Evolutionary conservation across 2,797 vertebrate genomes (phyloP), one percentile per base, ranked within the genome.

Genomic region (Austrolebias charrua): DNA sequence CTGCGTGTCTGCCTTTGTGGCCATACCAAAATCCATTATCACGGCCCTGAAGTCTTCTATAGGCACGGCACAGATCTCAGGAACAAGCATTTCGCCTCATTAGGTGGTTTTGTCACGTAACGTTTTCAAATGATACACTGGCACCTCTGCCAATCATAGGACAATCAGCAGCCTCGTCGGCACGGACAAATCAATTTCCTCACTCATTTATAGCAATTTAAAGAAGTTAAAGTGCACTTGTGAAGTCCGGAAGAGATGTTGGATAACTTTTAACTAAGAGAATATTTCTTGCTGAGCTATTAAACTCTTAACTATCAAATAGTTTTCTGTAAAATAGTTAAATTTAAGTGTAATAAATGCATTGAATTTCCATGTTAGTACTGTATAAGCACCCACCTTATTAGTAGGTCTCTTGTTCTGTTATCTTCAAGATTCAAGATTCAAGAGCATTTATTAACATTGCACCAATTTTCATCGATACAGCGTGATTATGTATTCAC

Each of bases 241-340:
- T 4, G 31, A 48, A 35, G 52, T 63, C 60, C 1, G n/a, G 44
- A 66, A 58, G 45, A 63, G 14, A 59, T 73, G 31, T 5, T 33
- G 60, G 19, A 63, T 55, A 59, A 60, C 8, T 55, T 45, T 45
- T 18, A 18, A 18, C n/a, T 18, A 46, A 46, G 44, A 46, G 12
- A 11, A 11, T 40, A 10, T 40, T 40, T 40, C 10, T 40, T 40
- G 10, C 38, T 40, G 38, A 12, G 38, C 38, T 40, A 12, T 40
- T 40, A 40, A 40, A 11, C 38, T 40, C 3, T 12, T 10, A 40
- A 40, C 38, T 40, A 40, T 40, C 38, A 40, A 12, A 40, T 11
- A 40, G 10, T 40, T 40, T 10, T 11, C 24, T 10, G 38, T 40
- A 40, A 40, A 40, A 40, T 40, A 11, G 10, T 40, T 40, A 40